Evolutionary conservation across 1,140 invertebrate genomes (phyloP), one percentile per base, ranked within the genome.

Genomic region (Aradophagus sp.): DNA sequence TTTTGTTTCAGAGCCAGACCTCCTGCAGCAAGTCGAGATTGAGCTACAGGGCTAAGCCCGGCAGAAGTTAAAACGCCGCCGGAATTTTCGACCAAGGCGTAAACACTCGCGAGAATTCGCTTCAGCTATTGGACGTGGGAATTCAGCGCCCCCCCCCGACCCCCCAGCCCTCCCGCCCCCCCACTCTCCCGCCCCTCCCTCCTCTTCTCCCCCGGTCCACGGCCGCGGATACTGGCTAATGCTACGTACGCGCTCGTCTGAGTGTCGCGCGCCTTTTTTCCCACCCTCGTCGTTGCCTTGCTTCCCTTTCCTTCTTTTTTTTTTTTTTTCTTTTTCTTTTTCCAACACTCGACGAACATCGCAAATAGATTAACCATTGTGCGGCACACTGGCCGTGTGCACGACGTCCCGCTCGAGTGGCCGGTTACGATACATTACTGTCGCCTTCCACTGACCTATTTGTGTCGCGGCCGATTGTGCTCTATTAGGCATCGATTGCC

Each of bases 151-250:
- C n/a, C n/a, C n/a, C n/a, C n/a, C n/a, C n/a, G n/a, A n/a, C n/a
- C n/a, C n/a, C n/a, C n/a, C n/a, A n/a, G n/a, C n/a, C n/a, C n/a
- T n/a, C n/a, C n/a, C n/a, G n/a, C n/a, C n/a, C n/a, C n/a, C n/a
- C n/a, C n/a, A n/a, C n/a, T n/a, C n/a, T n/a, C n/a, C n/a, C n/a
- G 59, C 80, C 81, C 80, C 82, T 83, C 81, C 80, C 80, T 81
- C 75, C 75, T 75, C 74, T 67, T 75, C 65, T 48, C 61, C 59
- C 72, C 74, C 73, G 79, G 76, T 80, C 76, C 75, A 79, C 77
- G 75, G 71, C 69, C n/a, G 62, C 71, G 75, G 75, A 78, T 66
- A 56, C 32, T 55, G 50, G 19, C 52, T 78, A 76, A 66, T 75
- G 45, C 61, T 38, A 66, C 44, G 50, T 58, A 59, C 29, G 55